A percentile compares a stretch with the other conserved stretches of the same genome.
These are phyloP conservation scores for Craseonycteris thonglongyai DNA, from an alignment of 2,113 vertebrate species.

Conservation along the genomic window DNA sequence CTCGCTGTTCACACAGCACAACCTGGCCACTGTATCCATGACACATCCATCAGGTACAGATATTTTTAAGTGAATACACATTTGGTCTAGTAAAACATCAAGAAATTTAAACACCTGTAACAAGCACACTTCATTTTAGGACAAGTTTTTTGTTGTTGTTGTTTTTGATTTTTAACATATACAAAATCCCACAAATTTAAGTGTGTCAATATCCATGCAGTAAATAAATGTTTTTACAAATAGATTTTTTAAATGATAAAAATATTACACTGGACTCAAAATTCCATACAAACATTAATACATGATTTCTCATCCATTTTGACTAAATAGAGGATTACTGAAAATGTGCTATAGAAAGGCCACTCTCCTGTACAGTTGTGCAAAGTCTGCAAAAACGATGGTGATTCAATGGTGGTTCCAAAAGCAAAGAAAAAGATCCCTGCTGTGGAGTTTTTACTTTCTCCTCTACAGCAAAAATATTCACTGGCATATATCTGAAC, in stretches of 20 bases:
- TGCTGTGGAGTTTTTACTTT: slow-evolving; percentile 68
- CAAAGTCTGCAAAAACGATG: slow-evolving; percentile 84
- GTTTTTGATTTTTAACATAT: slow-evolving; percentile 71
- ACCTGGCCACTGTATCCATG: slow-evolving; percentile 69
- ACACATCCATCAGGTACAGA: slow-evolving; percentile 79
- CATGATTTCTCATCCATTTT: slow-evolving; percentile 76
- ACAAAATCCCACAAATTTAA: slow-evolving; percentile 85
- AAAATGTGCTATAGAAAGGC: slow-evolving; percentile 85
- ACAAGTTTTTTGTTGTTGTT: slow-evolving; percentile 69
- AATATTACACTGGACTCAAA: slow-evolving; percentile 80
- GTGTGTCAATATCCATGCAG: slow-evolving; percentile 83
- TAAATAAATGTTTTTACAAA: slow-evolving; percentile 86
- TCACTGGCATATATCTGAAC: slow-evolving; percentile 73
- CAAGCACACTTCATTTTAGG: slow-evolving; percentile 80
- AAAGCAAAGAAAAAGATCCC: slow-evolving; percentile 69
- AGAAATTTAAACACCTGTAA: slow-evolving; percentile 81
- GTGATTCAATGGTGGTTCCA: slow-evolving; percentile 69
- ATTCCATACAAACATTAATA: slow-evolving; percentile 81
- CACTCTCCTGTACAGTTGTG: slow-evolving; percentile 85
- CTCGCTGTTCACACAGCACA: slow-evolving; percentile 74
- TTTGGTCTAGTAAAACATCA: slow-evolving; percentile 85
- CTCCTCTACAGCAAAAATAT: slow-evolving; percentile 73
- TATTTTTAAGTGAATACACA: slow-evolving; percentile 79
- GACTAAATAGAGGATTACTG: slow-evolving; percentile 76
- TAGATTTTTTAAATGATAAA: slow-evolving; percentile 81